A percentile compares a stretch with the other conserved stretches of the same genome.
Evolutionary conservation across 64 coral and sea anemone genomes (phyloP).

Genomic region (Montipora capricornis): DNA sequence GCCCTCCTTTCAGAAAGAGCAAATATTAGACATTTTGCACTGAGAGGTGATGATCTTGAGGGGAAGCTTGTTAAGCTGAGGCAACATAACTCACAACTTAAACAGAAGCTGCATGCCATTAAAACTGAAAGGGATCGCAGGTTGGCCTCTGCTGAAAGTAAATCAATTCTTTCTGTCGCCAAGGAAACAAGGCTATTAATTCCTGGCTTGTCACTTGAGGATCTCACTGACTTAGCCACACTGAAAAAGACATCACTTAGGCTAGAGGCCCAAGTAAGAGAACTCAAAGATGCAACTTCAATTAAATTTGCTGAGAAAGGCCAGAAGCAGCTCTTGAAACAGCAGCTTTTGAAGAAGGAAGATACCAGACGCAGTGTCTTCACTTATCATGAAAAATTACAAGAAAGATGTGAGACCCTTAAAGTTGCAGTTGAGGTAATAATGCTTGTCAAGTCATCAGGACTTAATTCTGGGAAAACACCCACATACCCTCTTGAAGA

Average conservation of each 20-base stretch:
- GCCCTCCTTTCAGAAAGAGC: constrained; percentile 83
- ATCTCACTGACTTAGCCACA: constrained; percentile 78
- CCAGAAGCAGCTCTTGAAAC: constrained; percentile 74
- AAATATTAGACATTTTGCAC: constrained; percentile 74
- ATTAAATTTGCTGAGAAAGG: constrained; percentile 83
- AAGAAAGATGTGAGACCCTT: constrained; percentile 78
- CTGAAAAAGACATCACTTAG: constrained; percentile 63
- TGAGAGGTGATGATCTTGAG: constrained; percentile 87
- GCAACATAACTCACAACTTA: constrained; percentile 69
- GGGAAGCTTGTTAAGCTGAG: constrained; percentile 79
- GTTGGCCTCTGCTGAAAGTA: constrained; percentile 53
- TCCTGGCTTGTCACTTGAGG: constrained; percentile 82
- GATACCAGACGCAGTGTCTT: constrained; percentile 43
- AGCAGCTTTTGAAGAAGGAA: constrained; percentile 85
- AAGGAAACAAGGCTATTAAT: constrained; percentile 75
- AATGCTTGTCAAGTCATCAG: too few species aligned
- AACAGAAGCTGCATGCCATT: constrained; percentile 36
- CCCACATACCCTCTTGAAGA: too few species aligned
- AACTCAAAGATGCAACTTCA: constrained; percentile 70
- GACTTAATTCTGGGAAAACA: too few species aligned
- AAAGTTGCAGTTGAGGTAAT: constrained; percentile 96
- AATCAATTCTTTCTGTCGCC: constrained; percentile 44
- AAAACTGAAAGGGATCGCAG: constrained; percentile 46
- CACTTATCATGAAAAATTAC: constrained; percentile 55
- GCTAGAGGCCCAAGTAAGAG: constrained; percentile 74